Conservation (phyloP, 2,888 invertebrate species). For the Sarcophaga variegata region DNA sequence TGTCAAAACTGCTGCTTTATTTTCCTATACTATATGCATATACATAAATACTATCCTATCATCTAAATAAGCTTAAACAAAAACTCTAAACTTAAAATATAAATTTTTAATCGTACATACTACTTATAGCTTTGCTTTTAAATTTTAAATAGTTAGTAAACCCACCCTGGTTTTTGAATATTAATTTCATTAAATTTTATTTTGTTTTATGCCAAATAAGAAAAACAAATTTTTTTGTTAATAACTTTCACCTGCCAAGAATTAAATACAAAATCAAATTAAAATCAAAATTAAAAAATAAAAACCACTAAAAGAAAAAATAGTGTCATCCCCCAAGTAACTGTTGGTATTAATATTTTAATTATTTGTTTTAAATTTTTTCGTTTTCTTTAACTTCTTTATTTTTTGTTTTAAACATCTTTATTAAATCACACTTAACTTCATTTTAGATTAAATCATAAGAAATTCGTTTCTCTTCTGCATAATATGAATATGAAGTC, state of each 20-base stretch:
- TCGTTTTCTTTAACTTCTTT: not conserved
- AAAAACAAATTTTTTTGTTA: constrained; percentile 29
- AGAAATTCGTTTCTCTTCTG: not conserved
- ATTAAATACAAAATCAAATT: constrained; percentile 25
- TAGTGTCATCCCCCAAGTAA: constrained; percentile 63
- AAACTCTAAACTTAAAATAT: not conserved
- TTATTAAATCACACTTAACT: not conserved
- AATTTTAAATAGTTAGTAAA: not conserved
- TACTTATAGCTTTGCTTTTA: constrained; percentile 51
- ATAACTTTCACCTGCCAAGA: constrained; percentile 23
- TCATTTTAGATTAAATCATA: not conserved
- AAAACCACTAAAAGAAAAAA: constrained; percentile 42
- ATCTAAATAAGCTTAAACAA: not conserved
- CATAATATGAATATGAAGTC: not conserved
- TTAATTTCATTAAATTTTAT: not conserved
- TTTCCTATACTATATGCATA: constrained; percentile 4
- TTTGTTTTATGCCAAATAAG: constrained; percentile 36
- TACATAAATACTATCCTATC: not conserved
- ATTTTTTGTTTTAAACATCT: not conserved
- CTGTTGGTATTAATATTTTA: constrained; percentile 59
- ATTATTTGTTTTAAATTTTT: constrained; percentile 7
- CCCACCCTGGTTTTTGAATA: too few relatives aligned
- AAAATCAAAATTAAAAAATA: constrained; percentile 37
- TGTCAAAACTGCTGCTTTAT: constrained; percentile 52
- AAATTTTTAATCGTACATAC: constrained; percentile 2